phyloP scores from a whole-genome alignment of 64 coral and sea anemone genomes.

The Porites australiensis region DNA sequence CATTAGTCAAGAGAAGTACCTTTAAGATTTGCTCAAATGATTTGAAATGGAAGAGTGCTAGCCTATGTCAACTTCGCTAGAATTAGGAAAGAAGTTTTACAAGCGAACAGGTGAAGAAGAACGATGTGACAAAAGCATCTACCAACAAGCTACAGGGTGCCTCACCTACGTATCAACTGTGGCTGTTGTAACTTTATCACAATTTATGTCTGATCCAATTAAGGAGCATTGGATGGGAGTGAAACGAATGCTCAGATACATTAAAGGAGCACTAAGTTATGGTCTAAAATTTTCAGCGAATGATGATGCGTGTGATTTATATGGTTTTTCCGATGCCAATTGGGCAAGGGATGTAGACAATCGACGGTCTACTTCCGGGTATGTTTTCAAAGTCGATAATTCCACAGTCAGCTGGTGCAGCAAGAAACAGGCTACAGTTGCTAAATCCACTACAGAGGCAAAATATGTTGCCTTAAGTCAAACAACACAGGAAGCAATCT shows the following conservation, averaged over 20 bases:
- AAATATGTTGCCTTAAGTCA: slow-evolving; percentile 47
- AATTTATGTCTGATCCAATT: slow-evolving; percentile 24
- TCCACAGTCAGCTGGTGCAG: background rate
- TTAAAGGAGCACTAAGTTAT: slow-evolving; percentile 29
- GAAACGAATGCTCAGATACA: too few species aligned
- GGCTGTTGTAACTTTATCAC: slow-evolving; percentile 43
- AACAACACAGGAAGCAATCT: slow-evolving; percentile 40
- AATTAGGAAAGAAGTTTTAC: slow-evolving; percentile 37
- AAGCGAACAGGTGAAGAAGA: background rate
- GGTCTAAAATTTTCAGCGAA: background rate
- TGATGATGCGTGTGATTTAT: background rate
- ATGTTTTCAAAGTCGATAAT: slow-evolving; percentile 1
- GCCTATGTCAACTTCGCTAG: slow-evolving; percentile 24
- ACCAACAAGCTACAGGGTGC: slow-evolving; percentile 60
- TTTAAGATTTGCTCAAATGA: background rate
- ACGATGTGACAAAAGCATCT: slow-evolving; percentile 16
- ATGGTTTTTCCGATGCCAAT: slow-evolving; percentile 18
- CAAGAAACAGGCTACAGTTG: too few species aligned
- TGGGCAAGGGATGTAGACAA: slow-evolving; percentile 47
- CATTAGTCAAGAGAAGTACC: slow-evolving; percentile 6
- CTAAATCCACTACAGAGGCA: background rate
- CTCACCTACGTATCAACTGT: slow-evolving; percentile 56
- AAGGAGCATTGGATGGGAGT: too few species aligned
- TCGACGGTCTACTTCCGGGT: slow-evolving; percentile 21
- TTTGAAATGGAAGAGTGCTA: slow-evolving; percentile 51